phyloP scores from a whole-genome alignment of 2,797 vertebrate species.

The Acrossocheilus fasciatus region DNA sequence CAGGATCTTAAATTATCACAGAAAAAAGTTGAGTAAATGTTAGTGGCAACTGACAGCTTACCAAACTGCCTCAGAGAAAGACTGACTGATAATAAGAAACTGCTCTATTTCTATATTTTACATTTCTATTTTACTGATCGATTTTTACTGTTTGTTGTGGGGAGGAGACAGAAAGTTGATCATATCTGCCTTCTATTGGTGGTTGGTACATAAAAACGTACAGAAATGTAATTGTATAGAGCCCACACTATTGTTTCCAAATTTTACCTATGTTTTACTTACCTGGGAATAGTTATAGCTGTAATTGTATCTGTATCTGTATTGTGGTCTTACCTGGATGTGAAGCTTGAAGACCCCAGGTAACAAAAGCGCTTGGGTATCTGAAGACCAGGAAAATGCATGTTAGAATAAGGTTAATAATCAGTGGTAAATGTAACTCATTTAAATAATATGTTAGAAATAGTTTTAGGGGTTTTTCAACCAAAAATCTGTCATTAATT shows the following conservation, averaged over 20 bases:
- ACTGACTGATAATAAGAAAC: slow-evolving; percentile 13
- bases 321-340: background rate
- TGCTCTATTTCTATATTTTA: background rate
- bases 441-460: no score
- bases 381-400: no score
- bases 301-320: background rate
- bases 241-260: slow-evolving; percentile 12
- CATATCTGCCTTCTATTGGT: slow-evolving; percentile 16
- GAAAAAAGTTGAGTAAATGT: background rate
- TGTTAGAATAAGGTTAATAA: no score
- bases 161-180: no score
- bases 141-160: no score
- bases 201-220: background rate
- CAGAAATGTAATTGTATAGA: background rate
- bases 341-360: background rate
- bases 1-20: background rate
- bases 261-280: background rate
- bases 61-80: slow-evolving; percentile 16
- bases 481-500: no score
- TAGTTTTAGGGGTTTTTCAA: no score
- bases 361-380: no score
- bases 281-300: background rate
- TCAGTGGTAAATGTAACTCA: no score
- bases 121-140: no score
- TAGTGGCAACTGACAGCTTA: slow-evolving; percentile 14